A percentile compares a stretch with the other conserved stretches of the same genome.
Conservation (phyloP, 1,140 invertebrate genomes). For the Philaenus spumarius region DNA sequence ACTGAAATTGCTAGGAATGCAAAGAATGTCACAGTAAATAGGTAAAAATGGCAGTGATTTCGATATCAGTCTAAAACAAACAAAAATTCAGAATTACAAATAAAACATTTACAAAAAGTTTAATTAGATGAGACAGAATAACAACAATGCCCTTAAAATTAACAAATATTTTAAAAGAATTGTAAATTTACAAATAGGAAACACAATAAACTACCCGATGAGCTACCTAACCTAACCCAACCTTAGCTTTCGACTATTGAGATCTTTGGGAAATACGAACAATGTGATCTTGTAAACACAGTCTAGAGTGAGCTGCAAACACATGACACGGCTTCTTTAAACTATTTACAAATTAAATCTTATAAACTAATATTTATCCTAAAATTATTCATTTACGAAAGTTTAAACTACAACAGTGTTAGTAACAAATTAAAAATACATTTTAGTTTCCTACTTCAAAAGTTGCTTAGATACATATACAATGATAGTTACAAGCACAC, state of each 20-base stretch:
- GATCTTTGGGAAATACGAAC: slow-evolving; percentile 11
- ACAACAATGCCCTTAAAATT: slow-evolving; percentile 6
- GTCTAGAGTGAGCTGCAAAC: slow-evolving; percentile 7
- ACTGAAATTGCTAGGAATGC: neutral
- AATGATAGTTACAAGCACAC: neutral
- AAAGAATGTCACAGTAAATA: neutral
- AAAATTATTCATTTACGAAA: neutral
- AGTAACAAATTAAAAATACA: slow-evolving; percentile 1
- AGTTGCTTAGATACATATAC: neutral
- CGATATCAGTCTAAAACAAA: slow-evolving; percentile 7
- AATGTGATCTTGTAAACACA: neutral
- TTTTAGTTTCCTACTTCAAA: neutral
- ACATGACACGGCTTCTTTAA: slow-evolving; percentile 4
- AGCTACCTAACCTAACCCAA: slow-evolving; percentile 10
- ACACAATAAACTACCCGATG: slow-evolving; percentile 5
- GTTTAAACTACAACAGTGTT: neutral
- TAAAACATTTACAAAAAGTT: neutral
- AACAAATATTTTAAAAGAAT: neutral
- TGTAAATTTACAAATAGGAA: slow-evolving; percentile 1
- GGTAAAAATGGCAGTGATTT: slow-evolving; percentile 6
- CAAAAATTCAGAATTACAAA: neutral
- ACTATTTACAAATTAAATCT: neutral
- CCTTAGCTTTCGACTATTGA: slow-evolving; percentile 6
- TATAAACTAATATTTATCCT: neutral
- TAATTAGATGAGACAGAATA: neutral